Conservation (phyloP, 2,888 invertebrate genomes). For the Lagria hirta region DNA sequence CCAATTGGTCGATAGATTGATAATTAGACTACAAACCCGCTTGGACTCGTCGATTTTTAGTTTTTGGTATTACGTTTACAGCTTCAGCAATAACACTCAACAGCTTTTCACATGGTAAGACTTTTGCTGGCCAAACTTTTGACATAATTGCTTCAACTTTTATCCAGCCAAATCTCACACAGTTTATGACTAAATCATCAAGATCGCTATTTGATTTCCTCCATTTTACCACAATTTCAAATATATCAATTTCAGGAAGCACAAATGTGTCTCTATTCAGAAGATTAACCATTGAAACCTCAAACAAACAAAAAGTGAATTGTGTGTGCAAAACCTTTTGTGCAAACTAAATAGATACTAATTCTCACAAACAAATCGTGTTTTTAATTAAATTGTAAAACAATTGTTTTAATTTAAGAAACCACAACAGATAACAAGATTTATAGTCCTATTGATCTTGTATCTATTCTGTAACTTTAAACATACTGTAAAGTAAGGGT, state of each 20-base stretch:
- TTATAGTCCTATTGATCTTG: no score
- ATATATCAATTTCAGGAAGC: conserved; percentile 5
- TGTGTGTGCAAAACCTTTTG: no score
- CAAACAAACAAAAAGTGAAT: no score
- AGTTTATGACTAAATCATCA: neutral
- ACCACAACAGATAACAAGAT: no score
- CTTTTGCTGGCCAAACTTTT: conserved; percentile 1
- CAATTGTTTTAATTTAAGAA: no score
- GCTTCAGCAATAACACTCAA: conserved; percentile 1
- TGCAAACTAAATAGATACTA: no score
- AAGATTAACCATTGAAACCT: conserved; percentile 3
- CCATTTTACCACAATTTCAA: conserved; percentile 1
- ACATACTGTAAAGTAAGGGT: no score
- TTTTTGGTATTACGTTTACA: conserved; percentile 4
- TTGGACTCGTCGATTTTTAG: neutral
- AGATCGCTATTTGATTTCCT: neutral
- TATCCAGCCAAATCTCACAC: neutral
- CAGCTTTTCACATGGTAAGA: neutral
- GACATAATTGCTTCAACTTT: neutral
- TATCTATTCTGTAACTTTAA: no score
- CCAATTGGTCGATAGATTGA: no score
- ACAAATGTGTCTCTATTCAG: conserved; percentile 5
- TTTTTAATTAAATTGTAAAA: no score
- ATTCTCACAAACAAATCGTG: no score
- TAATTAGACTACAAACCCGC: neutral